Base-by-base conservation (phyloP, 2,888 invertebrate genomes). In the Brachypalpus laphriformis region DNA sequence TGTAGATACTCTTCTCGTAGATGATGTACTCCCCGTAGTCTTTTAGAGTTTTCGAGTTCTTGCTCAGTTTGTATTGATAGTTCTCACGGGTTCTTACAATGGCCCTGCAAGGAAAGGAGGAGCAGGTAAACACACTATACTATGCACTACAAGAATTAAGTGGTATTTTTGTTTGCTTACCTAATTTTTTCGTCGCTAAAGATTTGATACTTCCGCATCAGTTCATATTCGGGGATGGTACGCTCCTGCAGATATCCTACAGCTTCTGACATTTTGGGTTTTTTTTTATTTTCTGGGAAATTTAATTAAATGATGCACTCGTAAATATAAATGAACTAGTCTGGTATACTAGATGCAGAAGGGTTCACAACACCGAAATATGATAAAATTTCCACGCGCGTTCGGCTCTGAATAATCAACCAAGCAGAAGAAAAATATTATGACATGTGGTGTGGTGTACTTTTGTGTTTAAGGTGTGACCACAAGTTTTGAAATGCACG, bases 151-250 rank as follows among this genome's bases (percentile, higher is more conserved):
- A n/a, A n/a, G n/a, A n/a, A n/a, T n/a, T n/a, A n/a, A n/a, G n/a
- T n/a, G n/a, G n/a, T n/a, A n/a, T n/a, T n/a, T n/a, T n/a, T 61
- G 51, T 11, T 20, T 54, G 87, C 88, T 87, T 91, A 96, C 96
- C 93, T 94, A 90, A 95, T 94, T 93, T 97, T 96, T 63, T 94
- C 94, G 74, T 94, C 93, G 7, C 94, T 93, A 89, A 96, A 96
- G 65, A 97, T 92, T 89, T 94, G 94, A 37, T 94, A 94, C 88
- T 95, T 93, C 89, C 94, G 93, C 95, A 97, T 95, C 90, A 96
- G 95, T 91, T 97, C 96, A 89, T 97, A 93, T 91, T 96, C 96
- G 85, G 95, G 95, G 89, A 97, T 94, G 94, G 96, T 95, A 87
- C 94, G 94, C 93, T 97, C 97, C 88, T 96, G 94, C 90, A 95